Evolutionary conservation across 2,113 vertebrate species (phyloP).

Genomic region (Pseudopipra pipra): DNA sequence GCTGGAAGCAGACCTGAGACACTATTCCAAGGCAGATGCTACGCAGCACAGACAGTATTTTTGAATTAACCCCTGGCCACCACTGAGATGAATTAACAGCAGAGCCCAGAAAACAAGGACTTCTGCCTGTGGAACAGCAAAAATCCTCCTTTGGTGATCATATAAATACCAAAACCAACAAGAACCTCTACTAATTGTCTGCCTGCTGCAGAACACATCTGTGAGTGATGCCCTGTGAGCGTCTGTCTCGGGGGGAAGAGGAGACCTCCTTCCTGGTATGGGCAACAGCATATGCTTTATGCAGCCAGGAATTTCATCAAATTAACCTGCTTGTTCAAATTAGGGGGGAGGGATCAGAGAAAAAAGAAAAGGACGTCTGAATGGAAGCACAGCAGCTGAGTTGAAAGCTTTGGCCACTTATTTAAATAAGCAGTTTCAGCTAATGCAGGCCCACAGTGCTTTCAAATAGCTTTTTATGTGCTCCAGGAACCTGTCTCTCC

Average conservation of each 20-base stretch:
- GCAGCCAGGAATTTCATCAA: neutral
- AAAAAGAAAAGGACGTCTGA: neutral
- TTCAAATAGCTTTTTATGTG: slow-evolving; percentile 15
- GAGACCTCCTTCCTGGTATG: neutral
- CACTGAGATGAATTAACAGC: neutral
- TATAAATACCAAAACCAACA: neutral
- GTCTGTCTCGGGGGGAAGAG: neutral
- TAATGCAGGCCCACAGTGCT: slow-evolving; percentile 1
- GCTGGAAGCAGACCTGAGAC: neutral
- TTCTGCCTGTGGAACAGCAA: neutral
- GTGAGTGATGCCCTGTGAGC: neutral
- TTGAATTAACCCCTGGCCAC: neutral
- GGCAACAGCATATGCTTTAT: neutral
- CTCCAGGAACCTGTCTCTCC: neutral
- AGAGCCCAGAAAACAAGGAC: neutral
- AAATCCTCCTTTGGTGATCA: neutral
- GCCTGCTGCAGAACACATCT: neutral
- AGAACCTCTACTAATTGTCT: neutral
- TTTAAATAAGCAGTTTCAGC: slow-evolving; percentile 43
- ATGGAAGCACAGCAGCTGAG: slow-evolving; percentile 9
- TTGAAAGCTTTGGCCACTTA: slow-evolving; percentile 46
- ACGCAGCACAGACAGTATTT: neutral
- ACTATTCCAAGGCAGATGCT: neutral
- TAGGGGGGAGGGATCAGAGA: neutral
- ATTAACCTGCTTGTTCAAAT: slow-evolving; percentile 29